These are phyloP conservation scores for fruit fly (Drosophila melanogaster) DNA, from an alignment of 1,140 invertebrate genomes.

Conservation along the genomic window DNA sequence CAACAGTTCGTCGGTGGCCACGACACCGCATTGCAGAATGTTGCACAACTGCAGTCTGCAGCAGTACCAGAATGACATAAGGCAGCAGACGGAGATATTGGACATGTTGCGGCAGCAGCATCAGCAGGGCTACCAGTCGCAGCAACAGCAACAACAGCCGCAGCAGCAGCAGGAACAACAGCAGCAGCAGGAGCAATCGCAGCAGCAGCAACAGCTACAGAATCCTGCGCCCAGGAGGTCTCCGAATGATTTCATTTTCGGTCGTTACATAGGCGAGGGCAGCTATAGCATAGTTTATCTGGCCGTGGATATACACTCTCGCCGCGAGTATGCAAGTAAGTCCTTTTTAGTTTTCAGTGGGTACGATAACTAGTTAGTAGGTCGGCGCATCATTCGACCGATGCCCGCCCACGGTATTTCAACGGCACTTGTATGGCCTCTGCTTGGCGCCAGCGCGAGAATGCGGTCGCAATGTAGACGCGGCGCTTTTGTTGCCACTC, in stretches of 20 bases:
- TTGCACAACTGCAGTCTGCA: constrained; percentile 51
- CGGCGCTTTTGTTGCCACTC: constrained; percentile 17
- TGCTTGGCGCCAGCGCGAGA: constrained; percentile 54
- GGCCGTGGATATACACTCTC: constrained; percentile 95
- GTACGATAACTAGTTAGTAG: constrained; percentile 4
- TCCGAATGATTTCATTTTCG: constrained; percentile 96
- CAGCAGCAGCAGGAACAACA: constrained; percentile 26
- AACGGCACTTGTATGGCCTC: constrained; percentile 47
- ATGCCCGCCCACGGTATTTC: constrained; percentile 33
- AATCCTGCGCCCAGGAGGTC: constrained; percentile 88
- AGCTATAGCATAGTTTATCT: constrained; percentile 98
- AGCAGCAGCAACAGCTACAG: constrained; percentile 55
- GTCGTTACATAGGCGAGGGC: constrained; percentile 97
- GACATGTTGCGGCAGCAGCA: constrained; percentile 45
- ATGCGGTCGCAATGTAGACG: constrained; percentile 60
- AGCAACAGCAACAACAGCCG: constrained; percentile 19
- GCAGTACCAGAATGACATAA: constrained; percentile 38
- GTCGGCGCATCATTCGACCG: constrained; percentile 15
- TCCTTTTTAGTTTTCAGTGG: constrained; percentile 49
- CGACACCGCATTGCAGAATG: constrained; percentile 61
- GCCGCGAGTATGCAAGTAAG: constrained; percentile 97
- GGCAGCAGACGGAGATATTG: constrained; percentile 15
- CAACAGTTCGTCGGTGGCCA: constrained; percentile 65
- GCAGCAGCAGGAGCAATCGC: constrained; percentile 23
- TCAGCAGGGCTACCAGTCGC: constrained; percentile 10